These are phyloP conservation scores for Natator depressus DNA, from an alignment of 2,113 vertebrate species.

Conservation along the genomic window DNA sequence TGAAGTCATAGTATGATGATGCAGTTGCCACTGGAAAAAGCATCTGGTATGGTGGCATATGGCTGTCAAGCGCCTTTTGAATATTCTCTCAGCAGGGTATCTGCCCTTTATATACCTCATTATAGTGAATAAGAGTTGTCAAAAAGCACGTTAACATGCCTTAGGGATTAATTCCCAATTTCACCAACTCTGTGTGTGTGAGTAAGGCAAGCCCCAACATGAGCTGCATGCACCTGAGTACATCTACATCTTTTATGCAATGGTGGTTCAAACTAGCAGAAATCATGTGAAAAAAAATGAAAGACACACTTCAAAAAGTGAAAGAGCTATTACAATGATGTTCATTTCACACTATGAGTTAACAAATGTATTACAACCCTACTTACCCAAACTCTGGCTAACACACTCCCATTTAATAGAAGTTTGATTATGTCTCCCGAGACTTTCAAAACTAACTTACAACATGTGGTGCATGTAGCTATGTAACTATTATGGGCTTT, in stretches of 20 bases:
- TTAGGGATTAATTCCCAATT: constrained; percentile 71
- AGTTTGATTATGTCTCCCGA: not conserved
- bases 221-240: not conserved
- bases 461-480: not conserved
- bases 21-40: not conserved
- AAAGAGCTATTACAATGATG: not conserved
- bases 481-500: not conserved
- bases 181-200: constrained; percentile 37
- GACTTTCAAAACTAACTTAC: not conserved
- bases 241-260: constrained; percentile 41
- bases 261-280: constrained; percentile 15
- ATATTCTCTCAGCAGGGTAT: constrained; percentile 73
- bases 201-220: constrained; percentile 53
- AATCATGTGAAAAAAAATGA: constrained; percentile 18
- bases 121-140: constrained; percentile 74
- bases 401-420: not conserved
- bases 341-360: not conserved
- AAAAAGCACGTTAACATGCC: constrained; percentile 69
- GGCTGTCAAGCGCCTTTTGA: constrained; percentile 61
- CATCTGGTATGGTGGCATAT: constrained; percentile 27
- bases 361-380: not conserved
- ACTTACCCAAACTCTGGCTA: constrained; percentile 4
- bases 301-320: constrained; percentile 32
- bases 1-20: constrained; percentile 36
- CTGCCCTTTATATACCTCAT: constrained; percentile 79